Conservation (phyloP, 2,888 invertebrate genomes). For the Acanthosepion esculentum region DNA sequence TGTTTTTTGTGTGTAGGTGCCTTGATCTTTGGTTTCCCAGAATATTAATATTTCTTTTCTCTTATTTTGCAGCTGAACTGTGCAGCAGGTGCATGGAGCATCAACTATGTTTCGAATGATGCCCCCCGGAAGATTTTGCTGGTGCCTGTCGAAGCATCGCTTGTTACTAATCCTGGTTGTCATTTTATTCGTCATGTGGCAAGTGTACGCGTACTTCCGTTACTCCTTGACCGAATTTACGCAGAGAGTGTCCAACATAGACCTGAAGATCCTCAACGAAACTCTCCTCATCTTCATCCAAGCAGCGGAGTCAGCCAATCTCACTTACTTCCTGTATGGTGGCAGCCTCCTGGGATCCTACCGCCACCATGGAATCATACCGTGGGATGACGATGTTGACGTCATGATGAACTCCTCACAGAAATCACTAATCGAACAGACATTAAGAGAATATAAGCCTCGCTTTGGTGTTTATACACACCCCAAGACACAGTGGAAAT, state of each 20-base stretch:
- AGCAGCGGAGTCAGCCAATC: slow-evolving; percentile 50
- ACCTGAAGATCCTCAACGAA: not conserved
- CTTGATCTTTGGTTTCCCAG: too few species aligned
- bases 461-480: not conserved
- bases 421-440: slow-evolving; percentile 49
- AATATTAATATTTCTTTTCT: not conserved
- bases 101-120: not conserved
- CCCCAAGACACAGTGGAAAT: slow-evolving; percentile 48
- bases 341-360: slow-evolving; percentile 61
- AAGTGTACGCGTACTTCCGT: not conserved
- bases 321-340: slow-evolving; percentile 59
- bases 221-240: not conserved
- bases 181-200: not conserved
- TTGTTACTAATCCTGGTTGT: not conserved
- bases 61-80: not conserved
- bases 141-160: not conserved
- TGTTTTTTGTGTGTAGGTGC: not conserved
- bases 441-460: slow-evolving; percentile 47
- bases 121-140: not conserved
- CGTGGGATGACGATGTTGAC: slow-evolving; percentile 66
- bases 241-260: not conserved
- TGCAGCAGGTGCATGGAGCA: not conserved
- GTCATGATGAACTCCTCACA: slow-evolving; percentile 56
- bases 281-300: slow-evolving; percentile 53
- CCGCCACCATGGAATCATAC: slow-evolving; percentile 61